Evolutionary conservation across 2,113 vertebrate species (phyloP).

Genomic region (Nyctereutes procyonoides): DNA sequence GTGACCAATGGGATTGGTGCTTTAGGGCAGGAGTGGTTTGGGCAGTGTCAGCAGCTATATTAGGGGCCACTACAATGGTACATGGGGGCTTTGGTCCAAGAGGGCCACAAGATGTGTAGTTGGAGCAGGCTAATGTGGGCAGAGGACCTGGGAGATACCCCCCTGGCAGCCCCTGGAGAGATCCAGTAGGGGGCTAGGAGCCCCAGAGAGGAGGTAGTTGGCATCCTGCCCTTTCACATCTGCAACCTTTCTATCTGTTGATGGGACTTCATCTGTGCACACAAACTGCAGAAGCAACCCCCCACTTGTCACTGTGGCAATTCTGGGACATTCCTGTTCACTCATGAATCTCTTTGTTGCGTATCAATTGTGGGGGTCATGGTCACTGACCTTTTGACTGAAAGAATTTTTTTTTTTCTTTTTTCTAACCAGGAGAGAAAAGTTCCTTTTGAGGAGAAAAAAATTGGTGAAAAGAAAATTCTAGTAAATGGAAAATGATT

Average conservation of each 20-base stretch:
- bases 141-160: background rate
- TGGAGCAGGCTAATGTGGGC: rapidly evolving
- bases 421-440: background rate
- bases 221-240: background rate
- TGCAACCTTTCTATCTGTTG: background rate
- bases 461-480: background rate
- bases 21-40: background rate
- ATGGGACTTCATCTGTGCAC: background rate
- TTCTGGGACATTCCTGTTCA: background rate
- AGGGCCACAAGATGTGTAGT: background rate
- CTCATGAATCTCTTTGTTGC: background rate
- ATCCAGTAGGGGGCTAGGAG: background rate
- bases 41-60: background rate
- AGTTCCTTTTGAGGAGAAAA: background rate
- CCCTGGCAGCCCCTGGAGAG: background rate
- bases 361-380: background rate
- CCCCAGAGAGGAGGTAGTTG: background rate
- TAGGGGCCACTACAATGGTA: background rate
- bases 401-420: background rate
- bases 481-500: background rate
- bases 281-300: background rate
- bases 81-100: background rate
- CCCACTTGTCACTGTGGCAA: background rate
- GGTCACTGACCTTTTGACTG: background rate
- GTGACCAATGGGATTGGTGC: background rate